Conservation (phyloP, 1,140 invertebrate genomes). For the Pseudomyrmex concolor region DNA sequence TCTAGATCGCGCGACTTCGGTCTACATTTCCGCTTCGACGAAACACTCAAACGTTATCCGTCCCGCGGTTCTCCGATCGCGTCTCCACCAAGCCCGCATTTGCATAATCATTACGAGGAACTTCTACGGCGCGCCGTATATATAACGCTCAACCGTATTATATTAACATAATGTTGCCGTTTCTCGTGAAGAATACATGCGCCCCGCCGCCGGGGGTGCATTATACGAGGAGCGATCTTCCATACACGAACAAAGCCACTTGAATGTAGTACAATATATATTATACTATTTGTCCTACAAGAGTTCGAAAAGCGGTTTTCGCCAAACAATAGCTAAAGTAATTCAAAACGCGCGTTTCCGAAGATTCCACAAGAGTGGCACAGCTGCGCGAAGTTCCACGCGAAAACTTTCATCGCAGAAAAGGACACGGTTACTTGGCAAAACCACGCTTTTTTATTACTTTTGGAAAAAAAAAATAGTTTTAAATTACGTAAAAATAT, state of each 20-base stretch:
- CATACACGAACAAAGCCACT: neutral
- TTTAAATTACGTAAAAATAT: neutral
- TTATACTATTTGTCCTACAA: conserved; percentile 9
- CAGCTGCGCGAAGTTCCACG: neutral
- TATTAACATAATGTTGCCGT: conserved; percentile 36
- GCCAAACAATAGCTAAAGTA: conserved; percentile 12
- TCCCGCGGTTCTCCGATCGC: neutral
- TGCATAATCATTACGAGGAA: conserved; percentile 30
- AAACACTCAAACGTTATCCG: neutral
- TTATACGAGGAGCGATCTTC: conserved; percentile 13
- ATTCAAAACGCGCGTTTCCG: conserved; percentile 29
- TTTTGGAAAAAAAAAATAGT: neutral
- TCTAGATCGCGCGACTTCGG: too few species aligned
- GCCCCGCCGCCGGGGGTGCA: neutral
- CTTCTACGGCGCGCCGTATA: neutral
- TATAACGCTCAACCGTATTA: neutral
- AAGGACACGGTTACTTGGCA: neutral
- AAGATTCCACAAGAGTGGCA: conserved; percentile 37
- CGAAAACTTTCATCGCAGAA: conserved; percentile 30
- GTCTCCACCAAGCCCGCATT: neutral
- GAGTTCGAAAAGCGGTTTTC: conserved; percentile 16
- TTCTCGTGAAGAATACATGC: neutral
- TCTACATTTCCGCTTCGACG: neutral
- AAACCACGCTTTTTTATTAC: neutral
- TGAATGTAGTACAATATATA: neutral